These are phyloP conservation scores for Cryptoprocta ferox DNA, from an alignment of 2,797 vertebrate species.

Conservation along the genomic window DNA sequence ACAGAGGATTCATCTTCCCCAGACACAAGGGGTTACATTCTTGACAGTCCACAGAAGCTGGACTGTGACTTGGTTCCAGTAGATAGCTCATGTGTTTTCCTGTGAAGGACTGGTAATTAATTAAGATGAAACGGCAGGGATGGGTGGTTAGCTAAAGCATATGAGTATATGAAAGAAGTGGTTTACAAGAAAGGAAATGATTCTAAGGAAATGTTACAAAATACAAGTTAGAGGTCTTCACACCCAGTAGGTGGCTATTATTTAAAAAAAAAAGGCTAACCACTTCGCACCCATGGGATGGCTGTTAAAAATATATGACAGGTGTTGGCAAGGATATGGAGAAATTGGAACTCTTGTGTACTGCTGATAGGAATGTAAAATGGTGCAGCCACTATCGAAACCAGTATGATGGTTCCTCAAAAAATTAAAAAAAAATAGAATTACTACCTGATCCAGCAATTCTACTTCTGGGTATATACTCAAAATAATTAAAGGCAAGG, in stretches of 20 bases:
- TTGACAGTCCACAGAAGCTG: neutral
- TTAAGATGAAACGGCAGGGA: neutral
- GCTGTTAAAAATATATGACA: neutral
- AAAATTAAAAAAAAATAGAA: neutral
- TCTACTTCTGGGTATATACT: neutral
- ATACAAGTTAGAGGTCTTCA: neutral
- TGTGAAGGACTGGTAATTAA: neutral
- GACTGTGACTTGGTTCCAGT: neutral
- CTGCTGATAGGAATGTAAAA: neutral
- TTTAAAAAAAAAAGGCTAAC: neutral
- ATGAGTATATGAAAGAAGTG: neutral
- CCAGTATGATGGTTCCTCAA: neutral
- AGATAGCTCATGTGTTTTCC: neutral
- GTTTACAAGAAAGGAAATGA: neutral
- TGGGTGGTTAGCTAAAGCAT: neutral
- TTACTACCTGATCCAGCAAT: neutral
- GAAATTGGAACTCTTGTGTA: neutral
- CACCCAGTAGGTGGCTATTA: neutral
- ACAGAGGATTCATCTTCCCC: neutral
- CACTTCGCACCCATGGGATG: neutral
- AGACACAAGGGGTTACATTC: neutral
- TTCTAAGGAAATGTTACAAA: neutral
- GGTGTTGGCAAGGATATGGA: neutral
- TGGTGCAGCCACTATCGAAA: neutral
- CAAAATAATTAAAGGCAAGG: neutral